Conservation (phyloP, 2,113 vertebrate genomes). For the Pipra filicauda region DNA sequence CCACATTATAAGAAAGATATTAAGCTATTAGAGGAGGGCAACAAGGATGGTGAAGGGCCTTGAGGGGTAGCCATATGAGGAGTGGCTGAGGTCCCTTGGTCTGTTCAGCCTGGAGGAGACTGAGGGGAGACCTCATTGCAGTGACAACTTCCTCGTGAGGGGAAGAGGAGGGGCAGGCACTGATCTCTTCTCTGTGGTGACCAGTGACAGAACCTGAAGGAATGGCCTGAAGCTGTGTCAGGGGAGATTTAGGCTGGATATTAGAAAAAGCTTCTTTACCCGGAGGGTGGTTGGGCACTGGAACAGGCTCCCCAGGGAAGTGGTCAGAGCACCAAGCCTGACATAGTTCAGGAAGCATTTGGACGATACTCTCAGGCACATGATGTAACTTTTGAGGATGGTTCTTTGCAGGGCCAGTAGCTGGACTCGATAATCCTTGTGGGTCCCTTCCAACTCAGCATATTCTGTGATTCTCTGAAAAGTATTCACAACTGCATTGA, state of each 20-base stretch:
- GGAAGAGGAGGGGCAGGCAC: not conserved
- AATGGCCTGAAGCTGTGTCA: not conserved
- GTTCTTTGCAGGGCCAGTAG: not conserved
- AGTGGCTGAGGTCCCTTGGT: not conserved
- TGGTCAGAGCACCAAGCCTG: not conserved
- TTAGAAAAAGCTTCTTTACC: not conserved
- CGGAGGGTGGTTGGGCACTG: not conserved
- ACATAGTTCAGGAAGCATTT: not conserved
- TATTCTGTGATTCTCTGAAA: not conserved
- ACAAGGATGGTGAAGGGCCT: not conserved
- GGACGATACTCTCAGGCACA: not conserved
- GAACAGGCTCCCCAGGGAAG: not conserved
- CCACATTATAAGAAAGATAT: not conserved
- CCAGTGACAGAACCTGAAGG: not conserved
- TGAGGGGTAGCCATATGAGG: not conserved
- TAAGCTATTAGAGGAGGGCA: not conserved
- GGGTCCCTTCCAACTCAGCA: not conserved
- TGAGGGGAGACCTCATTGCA: not conserved
- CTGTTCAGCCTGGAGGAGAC: not conserved
- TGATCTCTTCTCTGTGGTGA: not conserved
- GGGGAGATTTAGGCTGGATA: not conserved
- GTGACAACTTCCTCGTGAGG: not conserved
- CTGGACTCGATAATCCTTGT: not conserved
- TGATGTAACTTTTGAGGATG: not conserved
- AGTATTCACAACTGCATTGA: slow-evolving; percentile 24